phyloP scores from a whole-genome alignment of 2,888 invertebrate genomes.

The Yponomeuta sedellus region DNA sequence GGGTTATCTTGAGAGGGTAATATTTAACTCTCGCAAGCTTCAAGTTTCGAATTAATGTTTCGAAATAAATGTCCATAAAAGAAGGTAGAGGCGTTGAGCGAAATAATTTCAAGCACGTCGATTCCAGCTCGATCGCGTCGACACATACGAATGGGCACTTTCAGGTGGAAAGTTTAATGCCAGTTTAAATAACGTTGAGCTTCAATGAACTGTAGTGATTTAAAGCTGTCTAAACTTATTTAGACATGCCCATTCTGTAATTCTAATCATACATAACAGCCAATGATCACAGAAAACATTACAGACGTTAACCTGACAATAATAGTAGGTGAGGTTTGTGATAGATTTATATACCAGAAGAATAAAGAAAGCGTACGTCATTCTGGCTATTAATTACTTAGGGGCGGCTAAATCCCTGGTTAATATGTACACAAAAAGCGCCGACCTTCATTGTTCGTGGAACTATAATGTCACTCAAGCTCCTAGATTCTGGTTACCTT shows the following conservation, averaged over 20 bases:
- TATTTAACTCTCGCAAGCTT: background rate
- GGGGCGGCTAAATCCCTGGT: background rate
- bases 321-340: background rate
- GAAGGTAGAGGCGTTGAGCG: slow-evolving; percentile 1
- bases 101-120: slow-evolving; percentile 30
- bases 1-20: background rate
- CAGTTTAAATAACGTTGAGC: slow-evolving; percentile 26
- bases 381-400: background rate
- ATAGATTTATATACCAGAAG: background rate
- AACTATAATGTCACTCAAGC: slow-evolving; percentile 15
- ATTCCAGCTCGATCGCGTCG: slow-evolving; percentile 29
- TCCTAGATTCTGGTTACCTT: slow-evolving; percentile 28
- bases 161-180: slow-evolving; percentile 28
- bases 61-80: background rate
- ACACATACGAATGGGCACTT: slow-evolving; percentile 35
- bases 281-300: too few relatives aligned
- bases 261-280: too few relatives aligned
- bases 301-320: background rate
- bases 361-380: background rate
- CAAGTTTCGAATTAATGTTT: background rate
- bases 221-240: background rate
- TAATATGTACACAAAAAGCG: slow-evolving; percentile 7
- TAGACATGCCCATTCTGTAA: background rate
- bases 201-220: slow-evolving; percentile 12
- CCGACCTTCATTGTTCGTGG: slow-evolving; percentile 10